Percentiles rank a stretch among this genome's conserved stretches.
phyloP scores from a whole-genome alignment of 2,797 vertebrate genomes.

The Myiothlypis coronata region DNA sequence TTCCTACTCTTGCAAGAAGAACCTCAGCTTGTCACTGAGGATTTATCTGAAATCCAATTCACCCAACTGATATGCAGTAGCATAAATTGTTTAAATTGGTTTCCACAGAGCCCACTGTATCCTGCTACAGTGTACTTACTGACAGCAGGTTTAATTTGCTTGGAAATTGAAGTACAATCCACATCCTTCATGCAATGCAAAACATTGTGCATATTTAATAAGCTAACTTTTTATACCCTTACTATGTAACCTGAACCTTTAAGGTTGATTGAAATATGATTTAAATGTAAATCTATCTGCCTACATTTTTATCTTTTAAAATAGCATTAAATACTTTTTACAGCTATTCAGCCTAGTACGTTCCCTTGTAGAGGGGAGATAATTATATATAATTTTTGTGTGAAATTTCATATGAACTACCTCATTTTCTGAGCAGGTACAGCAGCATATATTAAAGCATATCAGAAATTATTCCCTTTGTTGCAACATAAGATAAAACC shows the following conservation, averaged over 20 bases:
- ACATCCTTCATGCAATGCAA: slow-evolving; percentile 65
- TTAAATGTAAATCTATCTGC: slow-evolving; percentile 41
- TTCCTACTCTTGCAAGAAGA: background rate
- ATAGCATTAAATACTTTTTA: slow-evolving; percentile 16
- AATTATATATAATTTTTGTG: slow-evolving; percentile 22
- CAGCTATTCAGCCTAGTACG: background rate
- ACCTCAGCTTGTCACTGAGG: background rate
- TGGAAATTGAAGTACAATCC: slow-evolving; percentile 66
- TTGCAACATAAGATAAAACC: background rate
- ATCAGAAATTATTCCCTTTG: background rate
- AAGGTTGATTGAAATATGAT: slow-evolving; percentile 42
- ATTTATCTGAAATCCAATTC: slow-evolving; percentile 61
- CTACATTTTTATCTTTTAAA: slow-evolving; percentile 30
- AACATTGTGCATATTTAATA: slow-evolving; percentile 62
- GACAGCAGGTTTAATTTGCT: slow-evolving; percentile 61
- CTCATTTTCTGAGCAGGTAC: slow-evolving; percentile 1
- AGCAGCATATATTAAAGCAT: background rate
- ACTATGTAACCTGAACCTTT: slow-evolving; percentile 59
- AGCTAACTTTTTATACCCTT: slow-evolving; percentile 56
- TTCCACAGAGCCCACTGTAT: slow-evolving; percentile 55
- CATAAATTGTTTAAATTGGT: slow-evolving; percentile 66
- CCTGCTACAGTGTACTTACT: slow-evolving; percentile 50
- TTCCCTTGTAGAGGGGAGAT: background rate
- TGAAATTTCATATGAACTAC: slow-evolving; percentile 1
- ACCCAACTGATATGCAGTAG: slow-evolving; percentile 51